Base-by-base conservation (phyloP, 2,888 invertebrate species). In the Lasioglossum morio region DNA sequence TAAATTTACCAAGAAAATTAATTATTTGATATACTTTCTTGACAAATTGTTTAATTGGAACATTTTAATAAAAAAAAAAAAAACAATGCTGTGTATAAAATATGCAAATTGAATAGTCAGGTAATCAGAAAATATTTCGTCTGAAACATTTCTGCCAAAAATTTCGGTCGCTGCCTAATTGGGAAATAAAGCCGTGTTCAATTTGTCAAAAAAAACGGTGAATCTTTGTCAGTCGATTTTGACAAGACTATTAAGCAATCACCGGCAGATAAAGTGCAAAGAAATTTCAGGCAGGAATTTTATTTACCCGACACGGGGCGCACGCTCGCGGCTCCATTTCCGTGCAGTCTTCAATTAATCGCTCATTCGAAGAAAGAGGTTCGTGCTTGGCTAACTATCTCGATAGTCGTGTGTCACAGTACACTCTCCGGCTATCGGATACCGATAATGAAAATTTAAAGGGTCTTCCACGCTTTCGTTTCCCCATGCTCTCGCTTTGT, bases 361-460 rank as follows among this genome's bases (percentile, higher is more conserved):
- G 43, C 4, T 53, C 34, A 69, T 37, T n/a, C 19, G 19, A 60
- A n/a, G 84, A 72, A 79, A 79, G 69, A 85, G 63, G 70, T 80
- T 53, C 40, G 69, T 80, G 70, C 69, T 63, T 34, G 34, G 27
- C 27, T 53, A 63, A 80, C 75, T 66, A 74, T 73, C 70, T 43
- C 73, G 85, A 63, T 66, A 43, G 69, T 73, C 76, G 63, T 81
- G 77, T 85, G 77, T 81, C 79, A 79, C 57, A 14, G 72, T 77
- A 77, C 53, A 72, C 73, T 80, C 80, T 37, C 66, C 66, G 66
- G 80, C 73, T 85, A 89, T 87, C 78, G 83, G 72, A 87, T 89
- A 87, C 85, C 89, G 78, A 87, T 83, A 89, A 82, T 82, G 84
- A 87, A 89, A 89, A 85, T 85, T 89, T 82, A 60, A 73, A 80